Conservation (phyloP, 2,888 invertebrate genomes). For the Rhagonycha fulva region DNA sequence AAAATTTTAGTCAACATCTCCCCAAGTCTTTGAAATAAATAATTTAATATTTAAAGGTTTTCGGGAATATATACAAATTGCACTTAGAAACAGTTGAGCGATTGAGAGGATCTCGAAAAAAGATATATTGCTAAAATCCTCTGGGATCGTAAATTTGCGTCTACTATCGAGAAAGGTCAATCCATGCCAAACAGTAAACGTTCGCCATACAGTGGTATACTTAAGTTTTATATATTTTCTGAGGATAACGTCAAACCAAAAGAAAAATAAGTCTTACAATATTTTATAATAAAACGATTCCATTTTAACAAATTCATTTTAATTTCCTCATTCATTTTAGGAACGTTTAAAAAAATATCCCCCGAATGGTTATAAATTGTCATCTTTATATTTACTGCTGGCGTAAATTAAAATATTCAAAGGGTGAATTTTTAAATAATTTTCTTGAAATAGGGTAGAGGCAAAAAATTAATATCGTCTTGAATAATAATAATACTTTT, state of each 20-base stretch:
- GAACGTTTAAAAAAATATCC: conserved; percentile 12
- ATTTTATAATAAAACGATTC: not conserved
- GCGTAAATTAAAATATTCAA: conserved; percentile 23
- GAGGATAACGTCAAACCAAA: not conserved
- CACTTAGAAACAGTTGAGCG: conserved; percentile 9
- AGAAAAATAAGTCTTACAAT: not conserved
- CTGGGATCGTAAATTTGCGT: conserved; percentile 26
- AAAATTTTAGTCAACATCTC: not conserved
- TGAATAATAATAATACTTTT: conserved; percentile 29
- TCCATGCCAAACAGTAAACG: not conserved
- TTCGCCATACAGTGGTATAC: not conserved
- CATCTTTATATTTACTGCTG: conserved; percentile 22
- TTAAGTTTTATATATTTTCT: not conserved
- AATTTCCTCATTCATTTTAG: not conserved
- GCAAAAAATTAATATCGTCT: conserved; percentile 27
- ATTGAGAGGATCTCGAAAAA: conserved; percentile 9
- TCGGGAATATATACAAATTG: conserved; percentile 1
- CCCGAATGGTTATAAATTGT: conserved; percentile 20
- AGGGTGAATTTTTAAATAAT: conserved; percentile 23
- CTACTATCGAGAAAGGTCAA: conserved; percentile 10
- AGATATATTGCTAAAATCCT: conserved; percentile 20
- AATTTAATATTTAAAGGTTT: conserved; percentile 12
- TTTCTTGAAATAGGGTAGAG: conserved; percentile 23
- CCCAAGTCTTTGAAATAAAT: not conserved
- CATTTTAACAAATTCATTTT: not conserved